Evolutionary conservation across 2,113 vertebrate species (phyloP), one percentile per base, ranked within the genome.

Genomic region (Embiotoca jacksoni): DNA sequence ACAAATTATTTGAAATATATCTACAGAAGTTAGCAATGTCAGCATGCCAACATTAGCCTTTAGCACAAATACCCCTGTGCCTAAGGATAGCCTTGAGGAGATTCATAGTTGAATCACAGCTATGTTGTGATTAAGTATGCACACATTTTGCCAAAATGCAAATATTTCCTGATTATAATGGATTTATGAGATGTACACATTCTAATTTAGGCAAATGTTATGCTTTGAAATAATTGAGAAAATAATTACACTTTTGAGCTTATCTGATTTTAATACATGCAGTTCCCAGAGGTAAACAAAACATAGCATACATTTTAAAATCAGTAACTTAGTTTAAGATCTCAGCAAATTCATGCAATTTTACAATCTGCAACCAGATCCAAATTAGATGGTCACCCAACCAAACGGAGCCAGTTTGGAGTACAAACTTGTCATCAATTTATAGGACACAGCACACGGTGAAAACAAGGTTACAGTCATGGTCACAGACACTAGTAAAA

Each of bases 381-480:
- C 7, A 55, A n/a, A 39, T 16, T 2, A 5, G 6, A 56, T 55
- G 1, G 0, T 3, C 47, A 8, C 50, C 10, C 5, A n/a, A 13
- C 2, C 4, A 50, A 14, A 4, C 1, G 49, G 15, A 16, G 15
- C 49, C 49, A n/a, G 16, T 23, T 52, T 15, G 16, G 10, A 52
- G 11, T 46, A 46, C 44, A 54, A 57, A 10, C 13, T n/a, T 56
- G 23, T 58, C 7, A 49, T 41, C 57, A 72, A 35, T 54, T 7
- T 32, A 31, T 23, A 2, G 30, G 35, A 52, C n/a, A 36, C 0
- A 1, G 1, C 31, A 64, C 41, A 60, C 41, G 46, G 36, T 67
- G 16, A 63, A 57, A 67, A 35, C 52, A 62, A 64, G 53, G 66
- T 41, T 56, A 30, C 9, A 16, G 65, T 3, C 47, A 16, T 39